A percentile compares a stretch with the other conserved stretches of the same genome.
Evolutionary conservation across 2,797 vertebrate species (phyloP).

Genomic region (Sebastes ruberrimus): DNA sequence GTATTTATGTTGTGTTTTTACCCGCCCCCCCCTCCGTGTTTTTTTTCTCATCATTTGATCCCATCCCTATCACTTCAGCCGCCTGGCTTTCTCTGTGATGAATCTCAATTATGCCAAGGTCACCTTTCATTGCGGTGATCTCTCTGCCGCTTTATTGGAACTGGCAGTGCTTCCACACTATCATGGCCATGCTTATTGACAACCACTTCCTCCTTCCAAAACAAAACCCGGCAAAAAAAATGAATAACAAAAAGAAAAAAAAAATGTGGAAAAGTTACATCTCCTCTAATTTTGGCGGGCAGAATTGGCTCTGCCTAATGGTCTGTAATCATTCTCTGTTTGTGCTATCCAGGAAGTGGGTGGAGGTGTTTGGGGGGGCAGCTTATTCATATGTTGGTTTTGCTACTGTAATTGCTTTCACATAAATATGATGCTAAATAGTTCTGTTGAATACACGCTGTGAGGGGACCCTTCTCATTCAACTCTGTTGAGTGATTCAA

Average conservation of each 20-base stretch:
- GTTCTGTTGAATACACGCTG: constrained; percentile 10
- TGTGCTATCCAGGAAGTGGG: constrained; percentile 51
- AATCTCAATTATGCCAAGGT: constrained; percentile 90
- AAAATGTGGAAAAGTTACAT: constrained; percentile 59
- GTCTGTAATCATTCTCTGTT: constrained; percentile 67
- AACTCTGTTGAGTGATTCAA: constrained; percentile 11
- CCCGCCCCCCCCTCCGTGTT: neutral
- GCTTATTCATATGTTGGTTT: constrained; percentile 65
- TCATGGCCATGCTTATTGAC: constrained; percentile 84
- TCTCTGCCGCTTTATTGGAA: constrained; percentile 83
- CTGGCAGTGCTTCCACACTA: constrained; percentile 85
- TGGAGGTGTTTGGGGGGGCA: constrained; percentile 30
- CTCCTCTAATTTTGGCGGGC: constrained; percentile 66
- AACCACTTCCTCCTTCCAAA: constrained; percentile 75
- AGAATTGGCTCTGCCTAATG: constrained; percentile 70
- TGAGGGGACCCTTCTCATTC: constrained; percentile 23
- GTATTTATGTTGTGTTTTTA: constrained; percentile 71
- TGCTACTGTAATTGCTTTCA: constrained; percentile 32
- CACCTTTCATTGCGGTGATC: constrained; percentile 85
- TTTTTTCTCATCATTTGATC: constrained; percentile 33
- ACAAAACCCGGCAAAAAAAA: constrained; percentile 49
- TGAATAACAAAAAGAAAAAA: constrained; percentile 40
- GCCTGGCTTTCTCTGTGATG: constrained; percentile 81
- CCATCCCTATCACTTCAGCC: constrained; percentile 68
- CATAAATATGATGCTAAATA: constrained; percentile 38